These are phyloP conservation scores for Elaeidobius kamerunicus DNA, from an alignment of 2,888 invertebrate species.

Conservation along the genomic window DNA sequence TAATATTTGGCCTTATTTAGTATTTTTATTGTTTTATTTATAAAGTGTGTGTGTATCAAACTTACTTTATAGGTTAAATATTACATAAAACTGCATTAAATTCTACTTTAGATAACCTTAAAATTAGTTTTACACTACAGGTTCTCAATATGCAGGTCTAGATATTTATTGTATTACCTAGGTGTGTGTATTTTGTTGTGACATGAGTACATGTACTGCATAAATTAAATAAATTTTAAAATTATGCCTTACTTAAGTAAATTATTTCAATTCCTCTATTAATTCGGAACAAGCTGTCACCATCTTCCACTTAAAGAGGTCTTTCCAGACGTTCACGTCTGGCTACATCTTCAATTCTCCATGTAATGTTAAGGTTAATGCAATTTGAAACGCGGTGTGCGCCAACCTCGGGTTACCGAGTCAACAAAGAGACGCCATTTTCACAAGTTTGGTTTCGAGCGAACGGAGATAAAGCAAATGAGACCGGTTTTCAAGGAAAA, in stretches of 20 bases:
- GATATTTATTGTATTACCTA: too few relatives aligned
- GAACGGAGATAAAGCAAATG: slow-evolving; percentile 21
- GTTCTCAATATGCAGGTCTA: too few relatives aligned
- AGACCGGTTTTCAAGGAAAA: slow-evolving; percentile 3
- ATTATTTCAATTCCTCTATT: slow-evolving; percentile 42
- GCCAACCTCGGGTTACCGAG: slow-evolving; percentile 49
- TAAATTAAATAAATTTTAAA: too few relatives aligned
- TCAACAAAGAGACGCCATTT: slow-evolving; percentile 50
- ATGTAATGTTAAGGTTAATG: slow-evolving; percentile 56
- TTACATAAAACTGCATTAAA: too few relatives aligned
- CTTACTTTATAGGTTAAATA: too few relatives aligned
- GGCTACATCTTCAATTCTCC: slow-evolving; percentile 54
- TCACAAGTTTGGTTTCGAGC: slow-evolving; percentile 39
- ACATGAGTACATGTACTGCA: too few relatives aligned
- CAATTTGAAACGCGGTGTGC: slow-evolving; percentile 52
- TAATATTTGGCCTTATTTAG: too few relatives aligned
- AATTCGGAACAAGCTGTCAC: slow-evolving; percentile 46
- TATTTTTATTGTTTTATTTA: too few relatives aligned
- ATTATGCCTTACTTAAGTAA: slow-evolving; percentile 38
- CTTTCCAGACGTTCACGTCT: slow-evolving; percentile 48
- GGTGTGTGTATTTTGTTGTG: too few relatives aligned
- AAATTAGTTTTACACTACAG: too few relatives aligned
- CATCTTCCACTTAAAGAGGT: slow-evolving; percentile 36
- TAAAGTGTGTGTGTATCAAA: too few relatives aligned
- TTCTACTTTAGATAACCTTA: too few relatives aligned